Evolutionary conservation across 2,797 vertebrate species (phyloP).

Genomic region (Cossypha heuglini): DNA sequence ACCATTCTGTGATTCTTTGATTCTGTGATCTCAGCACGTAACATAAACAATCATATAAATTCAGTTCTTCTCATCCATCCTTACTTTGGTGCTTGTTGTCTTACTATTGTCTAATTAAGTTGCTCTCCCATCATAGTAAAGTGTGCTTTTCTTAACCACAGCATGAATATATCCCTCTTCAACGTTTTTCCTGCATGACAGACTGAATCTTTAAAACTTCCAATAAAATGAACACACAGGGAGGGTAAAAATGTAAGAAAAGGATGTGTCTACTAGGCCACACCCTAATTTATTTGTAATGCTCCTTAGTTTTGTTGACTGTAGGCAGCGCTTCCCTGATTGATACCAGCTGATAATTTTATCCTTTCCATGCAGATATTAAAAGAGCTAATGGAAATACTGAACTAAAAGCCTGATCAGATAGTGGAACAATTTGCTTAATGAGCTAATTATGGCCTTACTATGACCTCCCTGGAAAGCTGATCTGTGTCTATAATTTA

Average conservation of each 20-base stretch:
- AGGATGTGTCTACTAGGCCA: not conserved
- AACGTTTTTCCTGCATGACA: not conserved
- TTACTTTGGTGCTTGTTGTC: not conserved
- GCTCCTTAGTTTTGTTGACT: not conserved
- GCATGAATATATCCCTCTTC: not conserved
- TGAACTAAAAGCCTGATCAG: constrained; percentile 6
- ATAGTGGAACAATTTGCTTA: constrained; percentile 47
- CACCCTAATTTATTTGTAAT: not conserved
- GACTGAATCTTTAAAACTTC: not conserved
- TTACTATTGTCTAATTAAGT: not conserved
- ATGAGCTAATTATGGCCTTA: constrained; percentile 31
- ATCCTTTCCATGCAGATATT: not conserved
- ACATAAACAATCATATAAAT: not conserved
- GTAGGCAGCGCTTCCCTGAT: not conserved
- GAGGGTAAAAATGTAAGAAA: not conserved
- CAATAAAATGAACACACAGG: not conserved
- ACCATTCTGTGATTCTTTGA: not conserved
- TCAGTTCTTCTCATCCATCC: not conserved
- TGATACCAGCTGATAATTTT: not conserved
- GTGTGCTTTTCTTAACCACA: not conserved
- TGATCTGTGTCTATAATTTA: not conserved
- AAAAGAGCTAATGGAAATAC: constrained; percentile 6
- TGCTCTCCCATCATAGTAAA: not conserved
- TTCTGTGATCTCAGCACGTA: not conserved
- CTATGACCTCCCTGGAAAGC: not conserved